These are phyloP conservation scores for Hepsetus odoe DNA, from an alignment of 2,113 vertebrate species.

Conservation along the genomic window DNA sequence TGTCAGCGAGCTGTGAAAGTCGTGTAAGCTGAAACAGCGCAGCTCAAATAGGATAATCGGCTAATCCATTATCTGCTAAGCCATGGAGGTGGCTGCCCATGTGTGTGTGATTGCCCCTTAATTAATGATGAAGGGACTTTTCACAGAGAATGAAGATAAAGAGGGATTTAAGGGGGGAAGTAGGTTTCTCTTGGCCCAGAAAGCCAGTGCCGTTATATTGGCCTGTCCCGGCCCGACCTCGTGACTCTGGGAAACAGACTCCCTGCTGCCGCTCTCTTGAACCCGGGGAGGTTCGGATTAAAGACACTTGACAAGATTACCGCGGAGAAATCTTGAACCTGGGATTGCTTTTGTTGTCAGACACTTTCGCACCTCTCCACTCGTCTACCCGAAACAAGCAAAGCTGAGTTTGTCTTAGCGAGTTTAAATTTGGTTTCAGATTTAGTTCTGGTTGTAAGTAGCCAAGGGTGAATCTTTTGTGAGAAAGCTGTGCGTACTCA, in stretches of 20 bases:
- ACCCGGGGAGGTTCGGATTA: neutral
- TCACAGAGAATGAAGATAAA: slow-evolving; percentile 38
- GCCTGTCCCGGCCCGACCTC: slow-evolving; percentile 20
- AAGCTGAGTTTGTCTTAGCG: too few species aligned
- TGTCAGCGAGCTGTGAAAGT: slow-evolving; percentile 63
- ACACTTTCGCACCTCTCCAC: slow-evolving; percentile 21
- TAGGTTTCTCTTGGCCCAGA: slow-evolving; percentile 29
- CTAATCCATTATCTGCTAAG: slow-evolving; percentile 73
- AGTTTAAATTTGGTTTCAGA: too few species aligned
- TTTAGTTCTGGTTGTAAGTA: too few species aligned
- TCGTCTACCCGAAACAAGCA: slow-evolving; percentile 9
- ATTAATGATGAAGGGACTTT: slow-evolving; percentile 64
- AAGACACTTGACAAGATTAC: slow-evolving; percentile 22
- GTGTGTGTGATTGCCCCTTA: slow-evolving; percentile 54
- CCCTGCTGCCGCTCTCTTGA: neutral
- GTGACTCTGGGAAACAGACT: slow-evolving; percentile 1
- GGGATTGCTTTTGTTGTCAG: slow-evolving; percentile 26
- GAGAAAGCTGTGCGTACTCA: too few species aligned
- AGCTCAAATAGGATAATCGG: slow-evolving; percentile 71
- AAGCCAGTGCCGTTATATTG: neutral
- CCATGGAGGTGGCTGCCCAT: slow-evolving; percentile 63
- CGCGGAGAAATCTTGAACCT: neutral
- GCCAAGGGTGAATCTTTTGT: too few species aligned
- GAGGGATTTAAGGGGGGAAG: slow-evolving; percentile 22
- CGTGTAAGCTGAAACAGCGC: slow-evolving; percentile 65